Conservation (phyloP, 2,797 vertebrate species). For the Sciurus vulgaris region DNA sequence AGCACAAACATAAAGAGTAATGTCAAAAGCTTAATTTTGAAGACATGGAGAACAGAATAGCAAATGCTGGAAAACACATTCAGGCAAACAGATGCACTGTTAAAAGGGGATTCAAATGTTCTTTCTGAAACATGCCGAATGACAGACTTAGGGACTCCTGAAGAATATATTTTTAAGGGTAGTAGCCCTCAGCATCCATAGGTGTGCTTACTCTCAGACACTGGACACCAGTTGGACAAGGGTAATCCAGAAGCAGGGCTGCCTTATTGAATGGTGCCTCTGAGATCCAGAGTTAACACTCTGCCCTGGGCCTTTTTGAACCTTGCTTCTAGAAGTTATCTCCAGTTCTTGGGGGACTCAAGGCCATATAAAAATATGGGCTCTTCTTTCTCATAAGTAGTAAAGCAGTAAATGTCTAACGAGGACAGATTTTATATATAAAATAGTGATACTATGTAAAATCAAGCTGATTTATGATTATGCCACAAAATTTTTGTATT, state of each 20-base stretch:
- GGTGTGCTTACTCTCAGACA: not conserved
- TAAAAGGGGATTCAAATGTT: constrained; percentile 27
- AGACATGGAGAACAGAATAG: constrained; percentile 70
- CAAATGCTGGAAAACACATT: constrained; percentile 64
- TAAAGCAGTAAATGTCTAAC: constrained; percentile 35
- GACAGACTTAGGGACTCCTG: not conserved
- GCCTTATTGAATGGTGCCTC: not conserved
- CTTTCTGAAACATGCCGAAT: constrained; percentile 1
- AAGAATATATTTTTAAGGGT: not conserved
- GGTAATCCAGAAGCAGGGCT: not conserved
- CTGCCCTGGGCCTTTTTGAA: not conserved
- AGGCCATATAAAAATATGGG: not conserved
- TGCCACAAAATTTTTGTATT: constrained; percentile 51
- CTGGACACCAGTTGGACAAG: not conserved
- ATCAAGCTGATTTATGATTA: not conserved
- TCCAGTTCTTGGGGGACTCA: not conserved
- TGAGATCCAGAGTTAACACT: not conserved
- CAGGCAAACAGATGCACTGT: not conserved
- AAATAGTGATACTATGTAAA: constrained; percentile 26
- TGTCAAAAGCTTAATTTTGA: constrained; percentile 55
- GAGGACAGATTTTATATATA: not conserved
- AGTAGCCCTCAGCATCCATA: not conserved
- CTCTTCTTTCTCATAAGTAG: not conserved
- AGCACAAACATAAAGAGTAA: constrained; percentile 53
- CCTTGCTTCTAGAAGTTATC: not conserved